phyloP scores from a whole-genome alignment of 2,113 vertebrate species.

The Podarcis muralis region DNA sequence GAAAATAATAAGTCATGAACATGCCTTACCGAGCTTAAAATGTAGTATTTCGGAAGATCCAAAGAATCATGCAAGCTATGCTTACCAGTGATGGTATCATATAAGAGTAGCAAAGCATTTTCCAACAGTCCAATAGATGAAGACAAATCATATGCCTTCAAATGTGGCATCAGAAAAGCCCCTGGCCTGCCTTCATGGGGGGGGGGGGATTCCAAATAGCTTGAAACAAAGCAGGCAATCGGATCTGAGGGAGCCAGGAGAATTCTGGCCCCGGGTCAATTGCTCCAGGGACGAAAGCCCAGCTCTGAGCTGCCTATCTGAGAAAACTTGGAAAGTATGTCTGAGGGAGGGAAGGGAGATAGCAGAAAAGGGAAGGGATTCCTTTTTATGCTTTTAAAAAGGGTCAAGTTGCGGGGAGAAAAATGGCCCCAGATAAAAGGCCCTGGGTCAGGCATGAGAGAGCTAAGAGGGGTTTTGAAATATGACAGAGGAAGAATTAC shows the following conservation, averaged over 20 bases:
- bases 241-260: neutral
- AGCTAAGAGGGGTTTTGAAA: neutral
- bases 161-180: neutral
- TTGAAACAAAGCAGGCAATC: neutral
- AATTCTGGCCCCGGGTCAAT: neutral
- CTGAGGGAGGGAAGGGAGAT: neutral
- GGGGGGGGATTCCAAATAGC: neutral
- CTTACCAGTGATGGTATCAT: neutral
- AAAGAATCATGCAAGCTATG: neutral
- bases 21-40: neutral
- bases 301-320: neutral
- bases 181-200: neutral
- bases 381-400: neutral
- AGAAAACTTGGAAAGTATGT: neutral
- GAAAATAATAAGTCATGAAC: neutral
- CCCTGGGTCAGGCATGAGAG: neutral
- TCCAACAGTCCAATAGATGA: neutral
- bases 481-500: constrained; percentile 6
- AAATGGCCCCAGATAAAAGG: constrained; percentile 4
- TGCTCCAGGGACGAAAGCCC: neutral
- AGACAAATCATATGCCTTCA: neutral
- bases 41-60: neutral
- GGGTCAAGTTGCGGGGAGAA: neutral
- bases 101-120: neutral
- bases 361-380: neutral